Evolutionary conservation across 2,888 invertebrate species (phyloP), one percentile per base, ranked within the genome.

Genomic region (Tipula helvola): DNA sequence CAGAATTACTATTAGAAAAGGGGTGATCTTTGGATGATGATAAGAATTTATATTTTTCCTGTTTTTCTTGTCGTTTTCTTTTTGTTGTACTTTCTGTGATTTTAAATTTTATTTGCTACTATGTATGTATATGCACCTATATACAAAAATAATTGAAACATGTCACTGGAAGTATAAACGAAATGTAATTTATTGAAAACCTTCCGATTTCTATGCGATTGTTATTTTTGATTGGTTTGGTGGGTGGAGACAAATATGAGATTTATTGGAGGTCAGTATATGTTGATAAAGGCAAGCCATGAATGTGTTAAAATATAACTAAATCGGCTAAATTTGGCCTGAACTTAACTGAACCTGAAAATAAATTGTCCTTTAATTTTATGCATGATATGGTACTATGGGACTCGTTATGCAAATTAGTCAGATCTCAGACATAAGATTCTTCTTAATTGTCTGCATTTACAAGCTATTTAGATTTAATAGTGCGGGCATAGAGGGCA

Each of bases 1-100:
- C 39, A 39, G 39, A 39, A 39, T 5, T 39, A 39, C 39, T 39
- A 1, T 39, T 71, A 28, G 71, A 84, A 84, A 84, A 84, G 39
- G 84, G 84, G 84, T 84, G 84, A 84, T 84, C 84, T 83, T 28
- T 84, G 39, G 36, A 84, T 84, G 84, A 39, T 84, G 84, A 84
- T 84, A 84, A 84, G 84, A 84, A 84, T 39, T 39, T 36, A 84
- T 39, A 84, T 41, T 84, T 84, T 84, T 84, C 84, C 84, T 84
- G 84, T 84, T 84, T 84, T 84, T 84, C 36, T 84, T 39, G 36
- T 84, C 41, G 41, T 39, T 36, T 36, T 83, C 41, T 8, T 84
- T n/a, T 84, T 84, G 5, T 84, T 84, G 16, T 84, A 84, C 71
- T 28, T 71, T 57, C 18, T 71, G 71, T 16, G 52, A 57, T 57